These are phyloP conservation scores for Hedya salicella DNA, from an alignment of 2,888 invertebrate species.

Conservation along the genomic window DNA sequence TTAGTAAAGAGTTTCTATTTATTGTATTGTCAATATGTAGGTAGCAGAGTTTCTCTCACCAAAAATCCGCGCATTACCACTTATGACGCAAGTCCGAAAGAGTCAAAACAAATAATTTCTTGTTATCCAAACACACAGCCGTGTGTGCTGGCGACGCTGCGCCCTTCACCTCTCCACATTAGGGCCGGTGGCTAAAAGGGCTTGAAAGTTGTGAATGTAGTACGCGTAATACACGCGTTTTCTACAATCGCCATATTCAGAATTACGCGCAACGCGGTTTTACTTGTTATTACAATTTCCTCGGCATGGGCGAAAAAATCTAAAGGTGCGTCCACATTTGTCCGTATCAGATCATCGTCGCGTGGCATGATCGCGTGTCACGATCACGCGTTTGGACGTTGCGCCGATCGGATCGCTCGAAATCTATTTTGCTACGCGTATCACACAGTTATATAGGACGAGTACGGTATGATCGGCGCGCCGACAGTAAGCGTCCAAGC, in stretches of 20 bases:
- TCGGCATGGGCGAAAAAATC: too few relatives aligned
- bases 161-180: conserved; percentile 37
- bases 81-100: conserved; percentile 28
- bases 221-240: conserved; percentile 17
- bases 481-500: too few relatives aligned
- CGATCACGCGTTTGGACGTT: too few relatives aligned
- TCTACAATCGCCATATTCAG: conserved; percentile 28
- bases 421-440: too few relatives aligned
- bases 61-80: background rate
- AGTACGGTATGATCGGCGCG: too few relatives aligned
- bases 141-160: conserved; percentile 5
- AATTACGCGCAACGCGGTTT: background rate
- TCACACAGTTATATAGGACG: too few relatives aligned
- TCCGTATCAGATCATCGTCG: too few relatives aligned
- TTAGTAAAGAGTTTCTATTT: too few relatives aligned
- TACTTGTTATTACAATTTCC: background rate
- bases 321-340: too few relatives aligned
- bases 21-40: too few relatives aligned
- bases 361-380: too few relatives aligned
- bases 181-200: conserved; percentile 27
- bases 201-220: conserved; percentile 30
- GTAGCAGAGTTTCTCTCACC: conserved; percentile 1
- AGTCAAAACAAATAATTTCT: conserved; percentile 34
- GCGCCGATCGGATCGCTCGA: too few relatives aligned
- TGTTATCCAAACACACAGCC: conserved; percentile 26